phyloP scores from a whole-genome alignment of 2,888 invertebrate genomes.

The Drosophila greeni region DNA sequence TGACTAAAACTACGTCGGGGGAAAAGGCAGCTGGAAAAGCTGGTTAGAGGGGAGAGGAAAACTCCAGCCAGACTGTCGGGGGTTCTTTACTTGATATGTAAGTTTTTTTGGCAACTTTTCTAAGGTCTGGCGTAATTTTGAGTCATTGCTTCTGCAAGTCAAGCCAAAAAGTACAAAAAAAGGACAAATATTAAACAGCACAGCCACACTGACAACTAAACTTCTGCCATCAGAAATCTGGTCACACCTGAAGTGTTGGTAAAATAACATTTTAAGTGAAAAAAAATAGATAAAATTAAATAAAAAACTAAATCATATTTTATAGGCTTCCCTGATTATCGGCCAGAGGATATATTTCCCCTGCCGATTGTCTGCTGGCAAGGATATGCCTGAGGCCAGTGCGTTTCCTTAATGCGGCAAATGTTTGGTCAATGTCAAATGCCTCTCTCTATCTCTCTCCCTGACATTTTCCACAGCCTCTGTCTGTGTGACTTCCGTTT shows the following conservation, averaged over 20 bases:
- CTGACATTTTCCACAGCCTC: constrained; percentile 20
- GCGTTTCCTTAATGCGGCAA: constrained; percentile 65
- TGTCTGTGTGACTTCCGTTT: constrained; percentile 42
- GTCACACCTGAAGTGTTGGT: too few relatives aligned
- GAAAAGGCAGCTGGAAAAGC: not conserved
- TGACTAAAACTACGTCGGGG: constrained; percentile 13
- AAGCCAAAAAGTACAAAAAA: too few relatives aligned
- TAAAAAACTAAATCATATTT: too few relatives aligned
- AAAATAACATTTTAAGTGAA: too few relatives aligned
- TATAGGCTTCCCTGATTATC: too few relatives aligned
- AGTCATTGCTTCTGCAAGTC: too few relatives aligned
- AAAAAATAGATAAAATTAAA: too few relatives aligned
- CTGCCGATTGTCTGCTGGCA: constrained; percentile 19
- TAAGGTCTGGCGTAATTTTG: constrained; percentile 11
- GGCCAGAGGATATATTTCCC: constrained; percentile 21
- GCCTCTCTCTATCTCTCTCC: constrained; percentile 28
- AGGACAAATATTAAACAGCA: too few relatives aligned
- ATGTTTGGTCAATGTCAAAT: constrained; percentile 55
- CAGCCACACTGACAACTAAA: too few relatives aligned
- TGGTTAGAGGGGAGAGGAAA: constrained; percentile 1
- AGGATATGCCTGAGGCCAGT: constrained; percentile 58
- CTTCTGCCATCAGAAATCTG: too few relatives aligned
- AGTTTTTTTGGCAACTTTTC: constrained; percentile 55
- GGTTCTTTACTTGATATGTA: not conserved
- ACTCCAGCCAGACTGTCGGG: constrained; percentile 41